Base-by-base conservation (phyloP, 1,140 invertebrate species). In the Brachionus paranguensis region DNA sequence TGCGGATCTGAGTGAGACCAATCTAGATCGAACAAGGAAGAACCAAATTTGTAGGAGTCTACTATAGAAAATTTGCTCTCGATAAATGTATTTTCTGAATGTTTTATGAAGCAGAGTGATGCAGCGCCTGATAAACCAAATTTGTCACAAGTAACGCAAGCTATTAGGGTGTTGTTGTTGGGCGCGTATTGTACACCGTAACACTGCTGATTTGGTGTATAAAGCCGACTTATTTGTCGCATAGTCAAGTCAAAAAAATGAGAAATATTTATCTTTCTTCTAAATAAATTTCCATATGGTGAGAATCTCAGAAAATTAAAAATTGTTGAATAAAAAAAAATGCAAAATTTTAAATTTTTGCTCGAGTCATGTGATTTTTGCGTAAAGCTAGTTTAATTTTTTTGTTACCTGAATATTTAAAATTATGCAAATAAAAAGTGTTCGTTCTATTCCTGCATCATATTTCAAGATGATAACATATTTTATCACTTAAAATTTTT, bases 31-130 rank as follows among this genome's bases (percentile, higher is more conserved):
- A 81, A 81, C 45, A 81, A 27, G n/a, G 78, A 43, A 20, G 53
- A 10, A 5, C 43, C 43, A 6, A 81, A 64, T 64, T 45, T 43
- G 43, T 43, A 81, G 3, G 78, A 81, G 27, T 81, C 78, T 20
- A 81, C 53, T 14, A 81, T 68, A 0, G 50, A 64, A 37, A 81
- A 81, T 81, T 81, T 81, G 53, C 78, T 81, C 33, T 81, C 78
- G 0, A 81, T 20, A 17, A 81, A 45, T 14, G 53, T 29, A 20
- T 29, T 60, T 81, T 81, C 78, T 64, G 24, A 68, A 68, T 81
- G 78, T 17, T 81, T 53, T n/a, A 81, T 60, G 12, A 81, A 43
- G 12, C 41, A 81, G 8, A 81, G 14, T n/a, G 78, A 81, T 20
- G 78, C 78, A 3, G 78, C 20, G 17, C 78, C 78, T 10, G 53